phyloP scores from a whole-genome alignment of 2,797 vertebrate genomes.

The Catamblyrhynchus diadema region DNA sequence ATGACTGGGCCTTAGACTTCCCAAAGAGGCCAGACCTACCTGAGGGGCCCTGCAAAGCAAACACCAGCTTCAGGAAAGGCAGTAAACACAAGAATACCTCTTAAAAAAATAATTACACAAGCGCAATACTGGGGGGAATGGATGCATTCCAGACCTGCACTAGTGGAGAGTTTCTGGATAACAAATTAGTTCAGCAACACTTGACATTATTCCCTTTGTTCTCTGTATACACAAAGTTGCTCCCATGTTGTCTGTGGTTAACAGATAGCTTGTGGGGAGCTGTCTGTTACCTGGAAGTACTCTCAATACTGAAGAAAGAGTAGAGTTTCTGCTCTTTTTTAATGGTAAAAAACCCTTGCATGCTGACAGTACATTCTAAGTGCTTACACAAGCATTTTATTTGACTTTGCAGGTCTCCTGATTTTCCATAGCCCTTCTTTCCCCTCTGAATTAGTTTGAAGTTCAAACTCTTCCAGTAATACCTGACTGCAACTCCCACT shows the following conservation, averaged over 20 bases:
- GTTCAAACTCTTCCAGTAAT: neutral
- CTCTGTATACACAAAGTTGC: neutral
- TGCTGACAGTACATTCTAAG: neutral
- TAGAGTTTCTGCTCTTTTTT: neutral
- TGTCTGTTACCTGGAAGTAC: neutral
- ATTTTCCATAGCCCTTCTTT: neutral
- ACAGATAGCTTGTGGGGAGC: neutral
- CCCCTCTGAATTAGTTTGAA: neutral
- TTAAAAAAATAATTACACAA: constrained; percentile 41
- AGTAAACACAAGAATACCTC: neutral
- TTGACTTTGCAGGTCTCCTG: neutral
- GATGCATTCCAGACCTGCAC: constrained; percentile 27
- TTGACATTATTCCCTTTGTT: constrained; percentile 18
- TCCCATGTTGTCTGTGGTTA: neutral
- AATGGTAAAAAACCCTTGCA: neutral
- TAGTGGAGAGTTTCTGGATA: neutral
- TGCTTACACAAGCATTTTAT: neutral
- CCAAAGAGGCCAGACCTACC: neutral
- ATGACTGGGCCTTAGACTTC: neutral
- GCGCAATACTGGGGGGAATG: neutral
- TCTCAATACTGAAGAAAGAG: neutral
- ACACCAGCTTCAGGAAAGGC: neutral
- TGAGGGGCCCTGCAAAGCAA: constrained; percentile 29
- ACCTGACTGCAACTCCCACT: neutral
- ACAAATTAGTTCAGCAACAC: constrained; percentile 23